These are phyloP conservation scores for Zosterops lateralis DNA, from an alignment of 2,113 vertebrate genomes.

Conservation along the genomic window DNA sequence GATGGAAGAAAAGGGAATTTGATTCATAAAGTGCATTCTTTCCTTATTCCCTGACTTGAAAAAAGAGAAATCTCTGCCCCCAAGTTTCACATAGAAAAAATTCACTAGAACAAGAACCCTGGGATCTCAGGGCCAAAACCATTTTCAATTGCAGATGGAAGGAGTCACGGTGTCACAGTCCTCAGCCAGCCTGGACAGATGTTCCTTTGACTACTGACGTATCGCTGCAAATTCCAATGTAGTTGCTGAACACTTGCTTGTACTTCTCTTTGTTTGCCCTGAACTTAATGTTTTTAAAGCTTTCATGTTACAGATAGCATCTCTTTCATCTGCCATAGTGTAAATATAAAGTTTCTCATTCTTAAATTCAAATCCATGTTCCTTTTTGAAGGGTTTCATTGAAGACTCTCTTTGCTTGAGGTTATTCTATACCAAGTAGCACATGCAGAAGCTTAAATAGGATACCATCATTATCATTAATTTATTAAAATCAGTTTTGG, in stretches of 20 bases:
- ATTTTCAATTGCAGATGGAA: not conserved
- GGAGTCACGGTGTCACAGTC: not conserved
- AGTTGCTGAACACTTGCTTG: not conserved
- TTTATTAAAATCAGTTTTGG: constrained; percentile 43
- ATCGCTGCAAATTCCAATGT: not conserved
- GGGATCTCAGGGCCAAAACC: not conserved
- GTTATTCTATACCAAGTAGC: constrained; percentile 15
- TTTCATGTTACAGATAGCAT: not conserved
- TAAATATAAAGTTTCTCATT: constrained; percentile 25
- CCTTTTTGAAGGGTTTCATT: constrained; percentile 1
- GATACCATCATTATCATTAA: constrained; percentile 20
- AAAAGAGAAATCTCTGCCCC: not conserved
- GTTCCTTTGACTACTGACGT: not conserved
- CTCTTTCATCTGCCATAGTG: not conserved
- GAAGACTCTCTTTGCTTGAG: not conserved
- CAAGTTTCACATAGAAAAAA: not conserved
- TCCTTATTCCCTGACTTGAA: not conserved
- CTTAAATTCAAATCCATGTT: constrained; percentile 1
- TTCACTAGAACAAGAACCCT: not conserved
- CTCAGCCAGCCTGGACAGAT: not conserved
- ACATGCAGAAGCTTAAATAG: constrained; percentile 21
- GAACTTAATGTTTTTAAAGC: not conserved
- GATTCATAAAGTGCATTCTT: not conserved
- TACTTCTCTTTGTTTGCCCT: not conserved
- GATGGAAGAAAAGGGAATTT: not conserved